Conservation (phyloP, 2,888 invertebrate genomes). For the Chirona hameri region DNA sequence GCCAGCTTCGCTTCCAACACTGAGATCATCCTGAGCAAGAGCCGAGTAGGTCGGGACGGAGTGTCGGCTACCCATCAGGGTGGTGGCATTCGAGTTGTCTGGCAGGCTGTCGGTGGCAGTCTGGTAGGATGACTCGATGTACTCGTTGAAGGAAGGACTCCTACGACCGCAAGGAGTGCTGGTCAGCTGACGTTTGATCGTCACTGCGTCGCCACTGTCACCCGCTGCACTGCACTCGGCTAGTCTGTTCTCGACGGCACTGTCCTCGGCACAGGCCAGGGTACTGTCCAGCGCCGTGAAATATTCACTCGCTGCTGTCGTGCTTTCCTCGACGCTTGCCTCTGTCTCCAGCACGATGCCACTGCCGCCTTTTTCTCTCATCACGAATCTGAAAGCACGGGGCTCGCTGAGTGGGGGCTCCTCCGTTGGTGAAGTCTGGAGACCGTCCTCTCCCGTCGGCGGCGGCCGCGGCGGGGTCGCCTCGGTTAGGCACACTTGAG, state of each 20-base stretch:
- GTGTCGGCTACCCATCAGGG: background rate
- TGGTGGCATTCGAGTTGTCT: background rate
- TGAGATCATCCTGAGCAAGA: background rate
- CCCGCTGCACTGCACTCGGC: too few relatives aligned
- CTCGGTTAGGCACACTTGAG: background rate
- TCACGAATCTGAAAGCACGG: constrained; percentile 7
- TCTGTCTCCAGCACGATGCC: background rate
- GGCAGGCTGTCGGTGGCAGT: background rate
- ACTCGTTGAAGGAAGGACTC: background rate
- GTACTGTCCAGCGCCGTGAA: background rate
- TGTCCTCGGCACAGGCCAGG: background rate
- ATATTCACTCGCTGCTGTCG: background rate
- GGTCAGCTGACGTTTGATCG: background rate
- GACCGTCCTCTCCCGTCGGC: background rate
- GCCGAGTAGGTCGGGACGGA: background rate
- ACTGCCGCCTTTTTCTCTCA: background rate
- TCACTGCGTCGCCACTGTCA: too few relatives aligned
- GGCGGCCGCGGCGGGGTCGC: constrained; percentile 7
- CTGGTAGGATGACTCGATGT: background rate
- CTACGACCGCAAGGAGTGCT: background rate
- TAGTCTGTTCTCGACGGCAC: too few relatives aligned
- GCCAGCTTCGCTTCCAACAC: background rate
- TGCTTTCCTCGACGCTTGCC: background rate
- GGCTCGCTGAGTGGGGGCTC: background rate
- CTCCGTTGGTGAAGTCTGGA: background rate